Evolutionary conservation across 2,888 invertebrate genomes (phyloP).

Genomic region (Thymelicus sylvestris): DNA sequence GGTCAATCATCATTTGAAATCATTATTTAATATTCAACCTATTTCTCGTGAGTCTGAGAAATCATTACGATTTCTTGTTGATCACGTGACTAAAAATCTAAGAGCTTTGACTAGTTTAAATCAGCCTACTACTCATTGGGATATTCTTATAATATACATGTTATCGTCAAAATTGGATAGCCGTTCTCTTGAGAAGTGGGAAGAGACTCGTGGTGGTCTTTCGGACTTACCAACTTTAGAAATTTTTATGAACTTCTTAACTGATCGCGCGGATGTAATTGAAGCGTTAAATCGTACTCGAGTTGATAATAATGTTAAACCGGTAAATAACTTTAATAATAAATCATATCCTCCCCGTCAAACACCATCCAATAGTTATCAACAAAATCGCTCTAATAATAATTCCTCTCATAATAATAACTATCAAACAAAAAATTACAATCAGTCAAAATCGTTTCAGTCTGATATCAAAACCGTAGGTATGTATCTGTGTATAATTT

Average conservation of each 20-base stretch:
- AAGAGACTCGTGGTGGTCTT: neutral
- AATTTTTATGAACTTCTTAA: neutral
- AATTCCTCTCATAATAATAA: neutral
- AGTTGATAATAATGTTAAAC: neutral
- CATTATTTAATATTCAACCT: conserved; percentile 1
- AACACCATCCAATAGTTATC: neutral
- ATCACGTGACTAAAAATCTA: conserved; percentile 13
- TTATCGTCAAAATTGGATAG: neutral
- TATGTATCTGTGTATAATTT: too few species aligned
- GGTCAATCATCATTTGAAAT: conserved; percentile 4
- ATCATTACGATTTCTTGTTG: conserved; percentile 9
- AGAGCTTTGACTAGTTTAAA: neutral
- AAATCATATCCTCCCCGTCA: neutral
- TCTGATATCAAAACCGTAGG: too few species aligned
- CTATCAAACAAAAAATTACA: neutral
- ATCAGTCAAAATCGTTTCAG: neutral
- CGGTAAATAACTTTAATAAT: neutral
- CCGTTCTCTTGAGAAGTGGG: neutral
- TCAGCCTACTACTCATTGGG: neutral
- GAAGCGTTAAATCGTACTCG: neutral
- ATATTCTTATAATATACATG: neutral
- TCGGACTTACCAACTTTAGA: neutral
- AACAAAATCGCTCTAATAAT: neutral
- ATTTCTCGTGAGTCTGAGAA: conserved; percentile 2
- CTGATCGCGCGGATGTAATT: neutral